A percentile compares a stretch with the other conserved stretches of the same genome.
These are phyloP conservation scores for Drosophila athabasca DNA, from an alignment of 1,140 invertebrate species.

Conservation along the genomic window DNA sequence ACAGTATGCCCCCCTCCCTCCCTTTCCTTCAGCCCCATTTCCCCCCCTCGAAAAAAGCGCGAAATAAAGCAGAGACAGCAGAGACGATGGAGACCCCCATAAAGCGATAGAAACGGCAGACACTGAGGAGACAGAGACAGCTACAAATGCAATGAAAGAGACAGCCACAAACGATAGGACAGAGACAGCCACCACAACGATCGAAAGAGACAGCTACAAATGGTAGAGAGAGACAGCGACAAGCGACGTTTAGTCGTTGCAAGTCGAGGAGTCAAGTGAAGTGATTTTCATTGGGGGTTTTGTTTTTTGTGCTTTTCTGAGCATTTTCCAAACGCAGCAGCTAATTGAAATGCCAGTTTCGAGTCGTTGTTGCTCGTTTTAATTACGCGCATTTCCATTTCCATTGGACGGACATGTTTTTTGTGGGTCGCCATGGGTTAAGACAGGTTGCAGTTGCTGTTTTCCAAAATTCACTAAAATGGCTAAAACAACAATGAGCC, in stretches of 20 bases:
- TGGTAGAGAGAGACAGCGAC: constrained; percentile 24
- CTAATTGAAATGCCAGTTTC: constrained; percentile 76
- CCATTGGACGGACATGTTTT: constrained; percentile 41
- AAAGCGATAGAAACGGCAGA: no score
- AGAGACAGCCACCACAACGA: not conserved
- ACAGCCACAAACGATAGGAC: constrained; percentile 18
- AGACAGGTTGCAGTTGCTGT: constrained; percentile 56
- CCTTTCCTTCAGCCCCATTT: constrained; percentile 1
- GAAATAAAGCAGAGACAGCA: constrained; percentile 62
- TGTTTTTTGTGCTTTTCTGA: constrained; percentile 13
- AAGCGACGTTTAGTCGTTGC: constrained; percentile 38
- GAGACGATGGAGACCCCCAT: no score
- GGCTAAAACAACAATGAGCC: constrained; percentile 41
- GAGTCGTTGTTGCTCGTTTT: constrained; percentile 45
- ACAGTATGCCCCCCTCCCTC: not conserved
- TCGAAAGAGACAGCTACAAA: constrained; percentile 12
- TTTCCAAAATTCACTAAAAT: constrained; percentile 49
- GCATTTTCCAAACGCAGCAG: constrained; percentile 53
- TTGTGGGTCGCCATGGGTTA: constrained; percentile 75
- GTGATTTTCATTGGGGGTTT: constrained; percentile 40
- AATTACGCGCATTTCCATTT: constrained; percentile 67
- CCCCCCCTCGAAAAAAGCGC: constrained; percentile 1
- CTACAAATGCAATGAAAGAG: constrained; percentile 5
- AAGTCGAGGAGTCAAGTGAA: constrained; percentile 27
- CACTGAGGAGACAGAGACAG: no score